Base-by-base conservation (phyloP, 2,797 vertebrate species). In the Pampus argenteus region DNA sequence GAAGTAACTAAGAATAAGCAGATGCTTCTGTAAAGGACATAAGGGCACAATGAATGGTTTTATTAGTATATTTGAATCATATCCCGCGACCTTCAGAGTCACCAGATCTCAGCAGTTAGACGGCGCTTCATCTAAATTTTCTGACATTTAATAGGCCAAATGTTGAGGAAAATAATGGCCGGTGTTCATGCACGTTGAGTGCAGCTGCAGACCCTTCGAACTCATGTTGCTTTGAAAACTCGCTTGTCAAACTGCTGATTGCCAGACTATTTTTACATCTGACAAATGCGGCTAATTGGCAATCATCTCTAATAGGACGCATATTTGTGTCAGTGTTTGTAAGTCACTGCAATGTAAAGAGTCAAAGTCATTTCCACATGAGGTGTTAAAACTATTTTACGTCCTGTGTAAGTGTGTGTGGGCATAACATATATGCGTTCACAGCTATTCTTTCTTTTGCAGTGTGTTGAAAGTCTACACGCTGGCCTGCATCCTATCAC, bases 271-370 rank as follows among this genome's bases (percentile, higher is more conserved):
- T 77, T 60, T 78, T 17, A 71, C 26, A 68, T 42, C 71, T 38
- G 54, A 83, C 60, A 78, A 82, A 85, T 44, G 44, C 2, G 2
- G 52, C 67, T 84, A 86, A 85, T 86, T 88, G 75, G 40, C 75
- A 86, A 88, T 89, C 83, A 88, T n/a, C 34, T 40, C 51, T 81
- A 81, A 86, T 76, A 68, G 61, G 71, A 66, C n/a, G 64, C 66
- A 74, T 67, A 74, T 50, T 50, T 61, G 70, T 59, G 67, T 45
- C 57, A n/a, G 45, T 28, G 66, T 77, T 79, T 81, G 79, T n/a
- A n/a, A n/a, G n/a, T 81, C 72, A 71, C 68, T 69, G 74, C 10
- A 18, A 77, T 58, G 28, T n/a, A 4, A 50, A 25, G 52, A 74
- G 52, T 69, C 58, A 79, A 80, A 86, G 76, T 83, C 17, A 74